These are phyloP conservation scores for Hesperia comma DNA, from an alignment of 2,888 invertebrate genomes.

Conservation along the genomic window DNA sequence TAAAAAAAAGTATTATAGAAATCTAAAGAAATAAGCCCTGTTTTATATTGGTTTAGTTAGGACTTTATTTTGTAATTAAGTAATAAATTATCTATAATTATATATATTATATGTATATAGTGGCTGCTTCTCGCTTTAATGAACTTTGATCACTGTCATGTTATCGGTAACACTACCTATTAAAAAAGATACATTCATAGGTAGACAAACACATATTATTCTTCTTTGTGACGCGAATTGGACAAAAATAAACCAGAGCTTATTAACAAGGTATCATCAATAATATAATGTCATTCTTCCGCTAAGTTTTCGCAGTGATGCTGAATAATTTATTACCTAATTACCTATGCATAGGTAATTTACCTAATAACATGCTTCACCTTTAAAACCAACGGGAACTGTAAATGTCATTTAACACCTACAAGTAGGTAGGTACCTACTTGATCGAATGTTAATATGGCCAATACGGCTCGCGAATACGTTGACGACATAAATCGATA, in stretches of 20 bases:
- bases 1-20: too few relatives aligned
- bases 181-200: too few relatives aligned
- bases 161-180: too few relatives aligned
- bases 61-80: too few relatives aligned
- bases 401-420: slow-evolving; percentile 5
- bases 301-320: background rate
- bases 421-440: background rate
- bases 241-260: background rate
- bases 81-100: too few relatives aligned
- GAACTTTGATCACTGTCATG: too few relatives aligned
- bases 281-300: background rate
- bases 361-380: slow-evolving; percentile 1
- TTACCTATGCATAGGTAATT: background rate
- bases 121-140: too few relatives aligned
- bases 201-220: too few relatives aligned
- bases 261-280: background rate
- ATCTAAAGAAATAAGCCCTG: too few relatives aligned
- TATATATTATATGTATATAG: too few relatives aligned
- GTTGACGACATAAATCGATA: background rate
- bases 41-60: too few relatives aligned
- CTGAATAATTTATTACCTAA: background rate
- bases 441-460: background rate
- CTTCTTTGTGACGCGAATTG: too few relatives aligned
- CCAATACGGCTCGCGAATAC: background rate
- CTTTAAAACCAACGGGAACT: slow-evolving; percentile 7